phyloP scores from a whole-genome alignment of 2,113 vertebrate genomes.

The Cebidichthys violaceus region DNA sequence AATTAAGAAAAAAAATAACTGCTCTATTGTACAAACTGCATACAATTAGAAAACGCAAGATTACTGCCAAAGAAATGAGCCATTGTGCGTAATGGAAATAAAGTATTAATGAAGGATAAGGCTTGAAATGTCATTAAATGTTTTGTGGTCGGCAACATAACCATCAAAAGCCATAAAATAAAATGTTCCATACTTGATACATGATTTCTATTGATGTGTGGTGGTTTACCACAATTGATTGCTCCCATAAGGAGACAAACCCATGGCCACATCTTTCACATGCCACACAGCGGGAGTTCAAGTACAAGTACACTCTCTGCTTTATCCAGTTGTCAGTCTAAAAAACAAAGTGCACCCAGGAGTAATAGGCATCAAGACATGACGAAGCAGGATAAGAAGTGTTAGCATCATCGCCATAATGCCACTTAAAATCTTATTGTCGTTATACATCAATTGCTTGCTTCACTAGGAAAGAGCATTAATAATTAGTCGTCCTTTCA shows the following conservation, averaged over 20 bases:
- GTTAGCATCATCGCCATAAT: neutral
- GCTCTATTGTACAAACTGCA: neutral
- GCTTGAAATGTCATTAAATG: neutral
- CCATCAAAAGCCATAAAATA: conserved; percentile 18
- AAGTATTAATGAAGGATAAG: neutral
- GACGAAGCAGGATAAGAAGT: neutral
- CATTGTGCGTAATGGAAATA: neutral
- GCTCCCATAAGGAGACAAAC: conserved; percentile 26
- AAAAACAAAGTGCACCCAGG: conserved; percentile 13
- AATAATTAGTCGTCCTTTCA: conserved; percentile 7
- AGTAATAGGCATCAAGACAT: neutral
- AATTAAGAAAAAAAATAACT: neutral
- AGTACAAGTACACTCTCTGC: neutral
- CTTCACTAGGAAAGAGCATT: neutral
- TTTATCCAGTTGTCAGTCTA: neutral
- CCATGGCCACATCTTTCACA: conserved; percentile 8
- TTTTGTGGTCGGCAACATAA: neutral
- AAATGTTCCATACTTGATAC: conserved; percentile 11
- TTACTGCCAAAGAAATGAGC: neutral
- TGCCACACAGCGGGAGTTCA: neutral
- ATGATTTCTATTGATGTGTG: conserved; percentile 33
- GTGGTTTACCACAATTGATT: conserved; percentile 32
- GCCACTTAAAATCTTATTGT: neutral
- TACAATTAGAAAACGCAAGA: neutral
- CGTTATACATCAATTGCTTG: neutral